Base-by-base conservation (phyloP, 1,140 invertebrate species). In the Probaryconus sp. region DNA sequence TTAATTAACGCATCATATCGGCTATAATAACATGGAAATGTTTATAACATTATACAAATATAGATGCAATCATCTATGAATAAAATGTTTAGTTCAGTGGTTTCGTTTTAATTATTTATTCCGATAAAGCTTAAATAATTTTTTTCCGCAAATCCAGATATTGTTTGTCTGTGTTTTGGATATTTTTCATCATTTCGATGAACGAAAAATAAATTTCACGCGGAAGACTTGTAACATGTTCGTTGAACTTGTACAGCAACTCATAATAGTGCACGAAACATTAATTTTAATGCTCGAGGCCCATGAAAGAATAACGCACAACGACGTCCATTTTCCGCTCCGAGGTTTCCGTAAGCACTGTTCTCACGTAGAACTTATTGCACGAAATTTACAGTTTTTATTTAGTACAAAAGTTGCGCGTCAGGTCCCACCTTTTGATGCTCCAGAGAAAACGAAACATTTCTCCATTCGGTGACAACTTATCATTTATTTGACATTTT, bases 361-460 rank as follows among this genome's bases (percentile, higher is more conserved):
- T 45, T 38, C 42, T 50, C 17, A 55, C 26, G 50, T 31, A 53
- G 68, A 81, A 82, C 79, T 80, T 82, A 80, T 73, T 69, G 69
- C 65, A 17, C 31, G 30, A 70, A 69, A 74, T 79, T 78, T 79
- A 61, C 31, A 77, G 64, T 75, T 81, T 77, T 80, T 77, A 81
- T 79, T 77, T 77, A 67, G 71, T 70, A 51, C 33, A 14, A 76
- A 79, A 81, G 61, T 79, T 81, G 69, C 61, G 45, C 45, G 30
- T 58, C 28, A 55, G 28, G 21, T 18, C 40, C 18, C 48, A 17
- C 13, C 35, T 48, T 48, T 31, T 3, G 16, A 16, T 2, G 6
- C 13, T 18, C 43, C 21, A 13, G 64, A 48, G 53, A 30, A 14
- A 28, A 26, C 45, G 31, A 47, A 64, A 51, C 28, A 56, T 58